Percentiles rank a stretch among this genome's conserved stretches.
phyloP scores from a whole-genome alignment of 1,140 invertebrate genomes.

The Leptinotarsa lineolata region DNA sequence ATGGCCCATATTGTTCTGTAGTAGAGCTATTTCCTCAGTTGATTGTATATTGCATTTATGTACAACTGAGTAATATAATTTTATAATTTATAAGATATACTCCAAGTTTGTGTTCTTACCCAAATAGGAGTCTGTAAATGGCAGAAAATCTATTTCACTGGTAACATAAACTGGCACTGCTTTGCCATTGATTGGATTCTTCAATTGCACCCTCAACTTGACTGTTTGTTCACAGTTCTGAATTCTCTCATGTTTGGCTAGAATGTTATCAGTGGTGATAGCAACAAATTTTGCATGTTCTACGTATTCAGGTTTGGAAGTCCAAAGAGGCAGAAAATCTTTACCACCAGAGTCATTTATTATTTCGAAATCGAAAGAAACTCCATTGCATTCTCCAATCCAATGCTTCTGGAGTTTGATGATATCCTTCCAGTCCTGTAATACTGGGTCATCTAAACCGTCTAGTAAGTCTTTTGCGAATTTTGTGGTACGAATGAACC shows the following conservation, averaged over 20 bases:
- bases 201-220: conserved; percentile 60
- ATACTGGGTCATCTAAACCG: conserved; percentile 70
- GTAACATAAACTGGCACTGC: conserved; percentile 75
- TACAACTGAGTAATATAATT: no score
- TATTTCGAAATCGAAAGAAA: conserved; percentile 71
- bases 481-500: conserved; percentile 92
- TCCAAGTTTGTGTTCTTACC: conserved; percentile 57
- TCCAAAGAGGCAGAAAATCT: conserved; percentile 72
- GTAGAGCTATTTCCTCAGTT: no score
- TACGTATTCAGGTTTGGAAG: conserved; percentile 73
- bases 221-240: conserved; percentile 41
- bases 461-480: conserved; percentile 82
- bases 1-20: no score
- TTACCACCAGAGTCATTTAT: conserved; percentile 48
- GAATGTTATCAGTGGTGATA: conserved; percentile 60
- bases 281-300: conserved; percentile 70
- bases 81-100: no score
- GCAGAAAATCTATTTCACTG: conserved; percentile 64
- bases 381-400: conserved; percentile 92
- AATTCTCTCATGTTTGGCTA: conserved; percentile 55
- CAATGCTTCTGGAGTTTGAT: conserved; percentile 90
- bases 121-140: conserved; percentile 69
- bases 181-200: conserved; percentile 76
- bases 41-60: no score
- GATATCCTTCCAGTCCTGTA: conserved; percentile 84